Base-by-base conservation (phyloP, 2,113 vertebrate species). In the Leucosticte australis region DNA sequence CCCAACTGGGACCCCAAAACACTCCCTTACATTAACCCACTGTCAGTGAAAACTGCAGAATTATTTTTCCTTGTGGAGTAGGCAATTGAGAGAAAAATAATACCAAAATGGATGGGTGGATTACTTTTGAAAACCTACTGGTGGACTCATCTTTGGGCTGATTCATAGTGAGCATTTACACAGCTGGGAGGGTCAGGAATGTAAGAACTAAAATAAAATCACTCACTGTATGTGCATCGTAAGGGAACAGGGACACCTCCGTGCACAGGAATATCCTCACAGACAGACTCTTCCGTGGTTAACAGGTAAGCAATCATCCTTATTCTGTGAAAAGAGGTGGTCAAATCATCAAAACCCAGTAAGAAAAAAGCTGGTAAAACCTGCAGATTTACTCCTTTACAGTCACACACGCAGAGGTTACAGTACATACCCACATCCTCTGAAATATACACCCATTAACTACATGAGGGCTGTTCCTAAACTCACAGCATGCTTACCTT, bases 241-340 rank as follows among this genome's bases (percentile, higher is more conserved):
- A 78, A 87, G 30, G 46, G 87, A 84, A 20, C 5, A 0, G 47
- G 73, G 64, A 70, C 41, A 47, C 55, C 35, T 92, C 77, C 53
- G 80, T 18, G 64, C 73, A 53, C 73, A 68, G 69, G 37, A 91
- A 87, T 82, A 53, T 56, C 93, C 41, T 92, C 77, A 75, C 1
- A 1, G 59, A 46, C 9, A 7, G 56, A 2, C 12, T 42, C 44
- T 56, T 78, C 44, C 0, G 3, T 31, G 31, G 37, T 47, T 55
- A 82, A 55, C 52, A 87, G 79, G 24, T 62, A 55, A 77, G 56
- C 42, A 83, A 83, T 15, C 95, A 96, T 94, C 69, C 41, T 96
- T 78, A 46, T 27, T 76, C 95, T 96, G 91, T 50, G 44, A 89
- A 84, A 86, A 94, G 13, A 92, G 33, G 80, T 4, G 47, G 44